These are phyloP conservation scores for Alexandromys fortis DNA, from an alignment of 2,113 vertebrate genomes.

Conservation along the genomic window DNA sequence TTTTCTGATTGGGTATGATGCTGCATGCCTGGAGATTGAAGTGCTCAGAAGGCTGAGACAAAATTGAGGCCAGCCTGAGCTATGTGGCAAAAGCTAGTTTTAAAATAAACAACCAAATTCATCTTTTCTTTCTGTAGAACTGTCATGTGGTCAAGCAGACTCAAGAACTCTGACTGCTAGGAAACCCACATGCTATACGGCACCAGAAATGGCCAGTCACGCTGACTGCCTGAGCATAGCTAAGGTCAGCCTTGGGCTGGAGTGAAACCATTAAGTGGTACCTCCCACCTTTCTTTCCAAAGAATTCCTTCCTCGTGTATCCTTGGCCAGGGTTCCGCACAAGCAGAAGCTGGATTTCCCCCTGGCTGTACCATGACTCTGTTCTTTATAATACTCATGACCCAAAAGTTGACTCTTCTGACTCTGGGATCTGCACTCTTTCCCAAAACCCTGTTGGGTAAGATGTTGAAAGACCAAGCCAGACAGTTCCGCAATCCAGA, in stretches of 20 bases:
- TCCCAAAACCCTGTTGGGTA: slow-evolving; percentile 15
- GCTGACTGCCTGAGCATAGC: background rate
- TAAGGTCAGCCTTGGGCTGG: background rate
- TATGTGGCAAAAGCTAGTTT: background rate
- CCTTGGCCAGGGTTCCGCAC: background rate
- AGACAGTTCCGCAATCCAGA: background rate
- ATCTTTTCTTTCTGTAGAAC: background rate
- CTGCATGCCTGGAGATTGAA: background rate
- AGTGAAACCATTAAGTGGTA: background rate
- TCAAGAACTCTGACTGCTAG: background rate
- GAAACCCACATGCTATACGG: fast-evolving
- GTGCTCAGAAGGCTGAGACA: background rate
- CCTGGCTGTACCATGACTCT: background rate
- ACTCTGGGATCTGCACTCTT: background rate
- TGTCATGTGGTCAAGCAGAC: background rate
- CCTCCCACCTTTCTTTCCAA: background rate
- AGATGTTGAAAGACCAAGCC: background rate
- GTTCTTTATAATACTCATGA: background rate
- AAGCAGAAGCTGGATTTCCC: background rate
- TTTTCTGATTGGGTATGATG: background rate
- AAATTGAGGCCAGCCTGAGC: background rate
- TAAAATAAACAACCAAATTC: background rate
- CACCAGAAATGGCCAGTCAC: background rate
- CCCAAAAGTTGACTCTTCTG: background rate
- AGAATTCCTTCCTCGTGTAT: background rate